phyloP scores from a whole-genome alignment of 2,888 invertebrate species.

The Callimorpha dominula region DNA sequence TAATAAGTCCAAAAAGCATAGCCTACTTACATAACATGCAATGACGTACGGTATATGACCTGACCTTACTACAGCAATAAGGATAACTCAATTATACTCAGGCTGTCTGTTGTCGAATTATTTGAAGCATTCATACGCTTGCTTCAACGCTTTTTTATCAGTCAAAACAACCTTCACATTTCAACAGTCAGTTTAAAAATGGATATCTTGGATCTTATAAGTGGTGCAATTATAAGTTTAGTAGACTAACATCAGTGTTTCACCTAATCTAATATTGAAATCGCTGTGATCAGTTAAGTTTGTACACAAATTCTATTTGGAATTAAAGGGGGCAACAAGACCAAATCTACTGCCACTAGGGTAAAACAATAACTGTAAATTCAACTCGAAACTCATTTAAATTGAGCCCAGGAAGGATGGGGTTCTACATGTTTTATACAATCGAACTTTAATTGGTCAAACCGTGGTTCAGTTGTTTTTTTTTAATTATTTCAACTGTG shows the following conservation, averaged over 20 bases:
- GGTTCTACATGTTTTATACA: slow-evolving; percentile 67
- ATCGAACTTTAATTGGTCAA: slow-evolving; percentile 77
- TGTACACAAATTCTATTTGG: slow-evolving; percentile 60
- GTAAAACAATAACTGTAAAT: slow-evolving; percentile 84
- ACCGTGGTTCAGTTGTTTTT: slow-evolving; percentile 55
- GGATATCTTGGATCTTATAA: neutral
- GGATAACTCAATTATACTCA: no score
- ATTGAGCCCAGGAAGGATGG: slow-evolving; percentile 53
- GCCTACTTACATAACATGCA: no score
- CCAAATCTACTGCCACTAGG: slow-evolving; percentile 68
- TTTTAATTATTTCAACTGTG: slow-evolving; percentile 49
- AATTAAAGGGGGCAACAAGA: slow-evolving; percentile 68
- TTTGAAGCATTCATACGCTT: no score
- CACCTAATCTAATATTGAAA: slow-evolving; percentile 54
- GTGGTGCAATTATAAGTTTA: neutral
- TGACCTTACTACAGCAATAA: no score
- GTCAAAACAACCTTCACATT: neutral
- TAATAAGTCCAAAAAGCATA: no score
- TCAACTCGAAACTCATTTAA: slow-evolving; percentile 83
- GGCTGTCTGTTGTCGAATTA: no score
- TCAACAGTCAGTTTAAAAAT: neutral
- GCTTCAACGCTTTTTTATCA: no score
- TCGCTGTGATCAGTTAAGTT: slow-evolving; percentile 61
- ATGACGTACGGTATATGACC: no score
- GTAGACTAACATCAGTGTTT: slow-evolving; percentile 25